phyloP scores from a whole-genome alignment of 1,140 invertebrate genomes.

The fruit fly (Drosophila melanogaster) region Release_6_plus_ISO1_MT NC_004354.4:2270001-2270500 shows the following conservation, averaged over 20 bases:
- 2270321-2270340: slow-evolving; percentile 46
- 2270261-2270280: background rate
- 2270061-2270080: slow-evolving; percentile 19
- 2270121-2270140: slow-evolving; percentile 47
- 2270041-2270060: slow-evolving; percentile 27
- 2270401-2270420: slow-evolving; percentile 23
- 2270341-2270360: slow-evolving; percentile 12
- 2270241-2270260: background rate
- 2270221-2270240: slow-evolving; percentile 26
- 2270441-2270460: slow-evolving; percentile 58
- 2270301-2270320: slow-evolving; percentile 35
- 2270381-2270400: slow-evolving; percentile 38
- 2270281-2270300: slow-evolving; percentile 4
- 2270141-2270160: slow-evolving; percentile 14
- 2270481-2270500: slow-evolving; percentile 31
- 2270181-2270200: slow-evolving; percentile 31
- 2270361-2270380: slow-evolving; percentile 53
- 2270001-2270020: background rate
- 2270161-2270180: slow-evolving; percentile 22
- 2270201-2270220: slow-evolving; percentile 52
- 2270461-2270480: slow-evolving; percentile 33
- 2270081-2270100: slow-evolving; percentile 33
- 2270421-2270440: slow-evolving; percentile 61
- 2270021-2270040: slow-evolving; percentile 38
- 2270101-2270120: slow-evolving; percentile 49